These are phyloP conservation scores for Ginglymostoma cirratum DNA, from an alignment of 2,113 vertebrate genomes.

Conservation along the genomic window DNA sequence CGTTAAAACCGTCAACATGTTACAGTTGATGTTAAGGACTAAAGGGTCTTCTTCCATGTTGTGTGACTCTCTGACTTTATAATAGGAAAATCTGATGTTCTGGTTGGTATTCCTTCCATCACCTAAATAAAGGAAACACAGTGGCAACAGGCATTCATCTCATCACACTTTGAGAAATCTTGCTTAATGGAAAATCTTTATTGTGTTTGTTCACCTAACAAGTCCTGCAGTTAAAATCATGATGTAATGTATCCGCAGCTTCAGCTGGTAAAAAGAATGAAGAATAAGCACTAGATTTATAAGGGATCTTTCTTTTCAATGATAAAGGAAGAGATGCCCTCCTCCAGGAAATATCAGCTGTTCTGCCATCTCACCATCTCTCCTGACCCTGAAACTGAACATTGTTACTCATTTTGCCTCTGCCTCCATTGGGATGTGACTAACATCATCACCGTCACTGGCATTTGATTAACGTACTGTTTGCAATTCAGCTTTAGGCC, in stretches of 20 bases:
- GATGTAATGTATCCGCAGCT: neutral
- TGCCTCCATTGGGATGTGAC: neutral
- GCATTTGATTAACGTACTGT: neutral
- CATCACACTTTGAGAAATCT: neutral
- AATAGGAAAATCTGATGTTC: neutral
- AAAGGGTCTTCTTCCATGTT: no score
- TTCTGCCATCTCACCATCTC: neutral
- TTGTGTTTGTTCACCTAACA: neutral
- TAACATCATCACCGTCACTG: neutral
- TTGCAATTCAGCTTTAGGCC: neutral
- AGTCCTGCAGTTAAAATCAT: neutral
- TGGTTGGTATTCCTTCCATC: no score
- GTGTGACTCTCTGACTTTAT: no score
- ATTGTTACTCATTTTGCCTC: neutral
- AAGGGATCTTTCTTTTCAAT: neutral
- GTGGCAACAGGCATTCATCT: neutral
- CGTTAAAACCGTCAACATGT: neutral
- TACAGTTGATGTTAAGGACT: neutral
- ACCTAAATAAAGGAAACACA: neutral
- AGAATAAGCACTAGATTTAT: neutral
- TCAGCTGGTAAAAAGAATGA: neutral
- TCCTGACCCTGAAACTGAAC: neutral
- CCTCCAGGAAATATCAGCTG: neutral
- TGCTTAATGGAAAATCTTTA: neutral
- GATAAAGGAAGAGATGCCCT: neutral